These are phyloP conservation scores for Dicrurus megarhynchus DNA, from an alignment of 2,113 vertebrate genomes.

Conservation along the genomic window DNA sequence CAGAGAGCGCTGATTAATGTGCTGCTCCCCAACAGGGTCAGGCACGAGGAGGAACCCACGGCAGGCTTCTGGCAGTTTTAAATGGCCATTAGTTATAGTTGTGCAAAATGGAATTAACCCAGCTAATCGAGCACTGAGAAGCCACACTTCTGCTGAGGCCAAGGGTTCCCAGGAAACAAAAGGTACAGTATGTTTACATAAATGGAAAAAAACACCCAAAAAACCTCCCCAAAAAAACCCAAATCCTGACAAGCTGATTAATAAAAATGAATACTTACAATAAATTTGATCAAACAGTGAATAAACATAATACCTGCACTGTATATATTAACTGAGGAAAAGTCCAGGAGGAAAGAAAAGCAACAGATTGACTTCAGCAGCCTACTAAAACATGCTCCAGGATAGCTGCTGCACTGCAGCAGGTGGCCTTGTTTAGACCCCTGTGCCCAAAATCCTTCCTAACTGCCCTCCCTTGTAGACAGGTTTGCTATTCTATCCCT, in stretches of 20 bases:
- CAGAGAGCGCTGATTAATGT: constrained; percentile 23
- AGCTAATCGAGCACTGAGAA: neutral
- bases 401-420: neutral
- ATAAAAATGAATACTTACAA: neutral
- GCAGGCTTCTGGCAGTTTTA: neutral
- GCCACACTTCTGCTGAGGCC: neutral
- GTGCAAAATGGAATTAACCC: constrained; percentile 38
- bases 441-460: neutral
- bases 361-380: neutral
- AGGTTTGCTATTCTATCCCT: neutral
- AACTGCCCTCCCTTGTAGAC: neutral
- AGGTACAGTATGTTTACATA: neutral
- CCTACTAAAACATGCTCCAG: fast-evolving
- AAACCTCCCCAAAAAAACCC: neutral
- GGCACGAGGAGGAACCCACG: neutral
- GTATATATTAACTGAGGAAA: neutral
- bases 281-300: neutral
- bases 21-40: neutral
- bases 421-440: neutral
- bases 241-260: neutral
- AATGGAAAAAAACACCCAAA: neutral
- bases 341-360: neutral
- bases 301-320: neutral
- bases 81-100: constrained; percentile 19
- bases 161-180: neutral